Percentiles rank a stretch among this genome's conserved stretches.
Evolutionary conservation across 2,888 invertebrate species (phyloP).

Genomic region (Mamestra brassicae): DNA sequence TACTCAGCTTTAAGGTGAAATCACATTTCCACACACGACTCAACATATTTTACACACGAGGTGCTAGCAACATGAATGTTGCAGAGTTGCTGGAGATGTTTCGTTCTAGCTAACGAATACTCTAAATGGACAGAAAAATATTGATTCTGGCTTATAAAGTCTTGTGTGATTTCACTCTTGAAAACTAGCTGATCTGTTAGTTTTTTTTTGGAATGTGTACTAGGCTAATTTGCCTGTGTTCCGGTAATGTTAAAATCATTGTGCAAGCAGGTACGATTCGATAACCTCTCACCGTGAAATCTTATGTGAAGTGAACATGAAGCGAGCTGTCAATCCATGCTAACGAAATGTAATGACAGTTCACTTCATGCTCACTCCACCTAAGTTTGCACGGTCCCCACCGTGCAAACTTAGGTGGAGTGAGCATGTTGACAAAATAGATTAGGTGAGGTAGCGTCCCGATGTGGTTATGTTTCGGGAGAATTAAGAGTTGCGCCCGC

Average conservation of each 20-base stretch:
- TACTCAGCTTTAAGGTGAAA: neutral
- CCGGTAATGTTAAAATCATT: neutral
- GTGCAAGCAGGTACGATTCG: neutral
- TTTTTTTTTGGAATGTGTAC: too few species aligned
- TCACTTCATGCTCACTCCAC: too few species aligned
- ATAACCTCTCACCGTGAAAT: too few species aligned
- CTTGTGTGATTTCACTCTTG: neutral
- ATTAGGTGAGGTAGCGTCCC: neutral
- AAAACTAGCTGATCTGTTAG: neutral
- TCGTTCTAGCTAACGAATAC: too few species aligned
- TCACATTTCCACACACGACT: neutral
- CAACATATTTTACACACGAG: too few species aligned
- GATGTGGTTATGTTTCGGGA: neutral
- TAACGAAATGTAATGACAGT: too few species aligned
- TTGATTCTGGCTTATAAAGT: neutral
- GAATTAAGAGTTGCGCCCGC: neutral
- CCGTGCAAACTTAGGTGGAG: too few species aligned
- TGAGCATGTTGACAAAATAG: too few species aligned
- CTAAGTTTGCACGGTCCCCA: too few species aligned
- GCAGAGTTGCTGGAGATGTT: neutral
- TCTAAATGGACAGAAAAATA: neutral
- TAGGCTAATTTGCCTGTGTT: constrained; percentile 1
- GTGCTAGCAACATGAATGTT: too few species aligned
- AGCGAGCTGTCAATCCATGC: too few species aligned
- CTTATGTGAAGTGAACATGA: too few species aligned